phyloP scores from a whole-genome alignment of 2,113 vertebrate species.

The Leucosticte australis region DNA sequence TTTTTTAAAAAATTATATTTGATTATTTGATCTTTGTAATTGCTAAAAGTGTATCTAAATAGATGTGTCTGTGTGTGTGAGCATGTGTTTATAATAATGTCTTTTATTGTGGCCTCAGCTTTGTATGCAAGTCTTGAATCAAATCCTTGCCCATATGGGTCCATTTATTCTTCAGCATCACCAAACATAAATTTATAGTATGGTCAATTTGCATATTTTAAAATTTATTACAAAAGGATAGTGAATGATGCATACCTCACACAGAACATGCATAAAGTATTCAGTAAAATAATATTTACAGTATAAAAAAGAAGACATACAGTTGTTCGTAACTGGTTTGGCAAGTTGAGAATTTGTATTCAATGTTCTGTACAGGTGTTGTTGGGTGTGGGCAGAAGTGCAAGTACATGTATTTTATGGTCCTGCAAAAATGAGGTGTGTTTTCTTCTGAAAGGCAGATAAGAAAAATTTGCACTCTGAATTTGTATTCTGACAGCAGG shows the following conservation, averaged over 20 bases:
- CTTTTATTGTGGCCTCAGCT: background rate
- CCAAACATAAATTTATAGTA: background rate
- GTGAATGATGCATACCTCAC: background rate
- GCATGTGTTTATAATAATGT: background rate
- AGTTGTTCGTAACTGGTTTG: background rate
- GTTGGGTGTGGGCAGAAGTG: background rate
- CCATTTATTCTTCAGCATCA: background rate
- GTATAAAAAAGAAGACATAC: background rate
- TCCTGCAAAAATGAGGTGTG: background rate
- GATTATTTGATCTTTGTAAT: background rate
- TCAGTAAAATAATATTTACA: background rate
- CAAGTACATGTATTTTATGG: background rate
- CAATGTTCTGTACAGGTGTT: background rate
- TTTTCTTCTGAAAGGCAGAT: background rate
- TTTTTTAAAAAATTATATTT: background rate
- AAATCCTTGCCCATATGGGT: background rate
- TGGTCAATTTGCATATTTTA: background rate
- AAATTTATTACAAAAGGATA: background rate
- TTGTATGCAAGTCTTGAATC: background rate
- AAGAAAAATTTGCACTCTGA: background rate
- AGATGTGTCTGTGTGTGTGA: no score
- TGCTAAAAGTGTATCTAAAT: background rate
- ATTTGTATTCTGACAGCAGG: conserved; percentile 36
- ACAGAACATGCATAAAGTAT: background rate
- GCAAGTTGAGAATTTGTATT: background rate